Base-by-base conservation (phyloP, 2,888 invertebrate species). In the Odontocerum albicorne region DNA sequence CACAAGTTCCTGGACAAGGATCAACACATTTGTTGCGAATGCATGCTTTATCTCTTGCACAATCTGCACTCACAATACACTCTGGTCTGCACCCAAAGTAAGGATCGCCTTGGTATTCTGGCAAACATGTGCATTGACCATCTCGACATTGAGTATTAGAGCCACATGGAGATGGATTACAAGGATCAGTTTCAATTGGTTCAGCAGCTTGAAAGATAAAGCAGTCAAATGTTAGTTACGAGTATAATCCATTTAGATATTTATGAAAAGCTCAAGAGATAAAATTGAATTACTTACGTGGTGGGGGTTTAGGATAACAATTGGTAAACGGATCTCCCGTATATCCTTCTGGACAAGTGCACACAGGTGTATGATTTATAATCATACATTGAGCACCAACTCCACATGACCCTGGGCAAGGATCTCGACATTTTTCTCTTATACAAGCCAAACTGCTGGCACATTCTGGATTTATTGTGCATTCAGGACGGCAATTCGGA, bases 41-140 rank as follows among this genome's bases (percentile, higher is more conserved):
- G 66, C 94, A 94, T 13, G 92, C 87, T 66, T 82, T 84, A 66
- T 88, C 85, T 44, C 82, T 73, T 1, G 87, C 75, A 71, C 93
- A 94, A 66, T 92, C 92, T 0, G 85, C 81, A 67, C 87, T 92
- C 1, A 88, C 70, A 1, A 88, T 82, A 70, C 92, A 93, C 71
- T 91, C 90, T 0, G 91, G 91, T 63, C 89, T 81, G 68, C 91
- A 92, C 35, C 84, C 86, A 55, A 84, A 80, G 64, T 84, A 83
- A 1, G 92, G 90, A 73, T 90, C 88, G 20, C 92, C 92, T 57
- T 84, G 82, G 67, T 88, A 90, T 66, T 88, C 88, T 1, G 85
- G 79, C 50, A 86, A 71, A 68, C 92, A 92, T 46, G 84, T 82
- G 67, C 92, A 93, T 46, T 82, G 75, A 1, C 90, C 90, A 50